phyloP scores from a whole-genome alignment of 2,888 invertebrate species.

The Hydriomena furcata region DNA sequence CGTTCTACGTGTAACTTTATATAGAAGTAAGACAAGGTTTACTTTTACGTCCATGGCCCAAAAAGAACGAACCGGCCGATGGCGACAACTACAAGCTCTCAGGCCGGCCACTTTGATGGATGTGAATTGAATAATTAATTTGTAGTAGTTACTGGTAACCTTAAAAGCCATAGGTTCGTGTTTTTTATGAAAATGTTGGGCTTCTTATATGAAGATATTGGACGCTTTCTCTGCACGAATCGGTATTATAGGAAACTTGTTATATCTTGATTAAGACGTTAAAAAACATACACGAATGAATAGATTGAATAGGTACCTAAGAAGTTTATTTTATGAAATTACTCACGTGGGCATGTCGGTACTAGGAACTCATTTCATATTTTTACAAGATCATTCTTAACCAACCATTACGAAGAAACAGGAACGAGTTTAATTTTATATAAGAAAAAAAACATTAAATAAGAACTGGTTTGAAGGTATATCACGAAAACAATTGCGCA shows the following conservation, averaged over 20 bases:
- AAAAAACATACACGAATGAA: too few relatives aligned
- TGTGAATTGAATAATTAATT: constrained; percentile 51
- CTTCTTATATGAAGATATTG: too few relatives aligned
- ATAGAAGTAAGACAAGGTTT: constrained; percentile 50
- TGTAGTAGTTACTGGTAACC: constrained; percentile 24
- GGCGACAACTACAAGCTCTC: constrained; percentile 43
- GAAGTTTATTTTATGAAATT: too few relatives aligned
- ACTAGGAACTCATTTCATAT: too few relatives aligned
- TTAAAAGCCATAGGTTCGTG: too few relatives aligned
- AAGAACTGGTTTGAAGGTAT: constrained; percentile 1
- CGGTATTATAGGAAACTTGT: too few relatives aligned
- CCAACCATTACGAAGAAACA: neutral
- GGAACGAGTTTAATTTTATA: neutral
- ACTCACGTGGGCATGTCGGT: too few relatives aligned
- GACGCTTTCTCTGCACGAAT: too few relatives aligned
- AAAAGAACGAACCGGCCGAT: constrained; percentile 67
- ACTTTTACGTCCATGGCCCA: constrained; percentile 65
- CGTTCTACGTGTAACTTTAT: constrained; percentile 29
- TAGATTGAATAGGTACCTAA: too few relatives aligned
- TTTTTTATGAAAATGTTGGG: too few relatives aligned
- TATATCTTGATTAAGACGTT: too few relatives aligned
- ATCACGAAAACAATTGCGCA: constrained; percentile 38
- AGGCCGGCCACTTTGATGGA: constrained; percentile 50
- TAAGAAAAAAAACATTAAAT: neutral
- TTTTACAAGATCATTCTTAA: too few relatives aligned